These are phyloP conservation scores for Tribolium madens DNA, from an alignment of 1,140 invertebrate genomes.

Conservation along the genomic window DNA sequence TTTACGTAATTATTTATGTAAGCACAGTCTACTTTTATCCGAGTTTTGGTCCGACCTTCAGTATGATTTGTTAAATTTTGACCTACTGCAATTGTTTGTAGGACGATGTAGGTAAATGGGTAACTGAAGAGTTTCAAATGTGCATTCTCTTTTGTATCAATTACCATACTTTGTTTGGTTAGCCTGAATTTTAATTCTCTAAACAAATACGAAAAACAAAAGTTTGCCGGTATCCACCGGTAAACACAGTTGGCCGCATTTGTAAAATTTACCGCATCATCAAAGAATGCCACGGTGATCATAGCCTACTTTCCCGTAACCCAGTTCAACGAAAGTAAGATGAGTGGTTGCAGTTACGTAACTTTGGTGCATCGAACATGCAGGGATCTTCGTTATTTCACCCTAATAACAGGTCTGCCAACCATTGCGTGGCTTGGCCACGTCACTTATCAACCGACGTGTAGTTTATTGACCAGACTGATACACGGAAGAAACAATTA, in stretches of 20 bases:
- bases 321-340: constrained; percentile 29
- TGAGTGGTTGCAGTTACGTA: neutral
- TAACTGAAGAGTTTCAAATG: neutral
- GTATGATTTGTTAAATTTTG: neutral
- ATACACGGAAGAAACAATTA: constrained; percentile 16
- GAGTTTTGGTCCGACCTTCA: neutral
- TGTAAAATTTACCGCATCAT: constrained; percentile 24
- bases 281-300: constrained; percentile 19
- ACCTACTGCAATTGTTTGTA: neutral
- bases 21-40: neutral
- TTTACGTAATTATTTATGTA: neutral
- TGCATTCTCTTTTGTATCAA: constrained; percentile 26
- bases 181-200: constrained; percentile 13
- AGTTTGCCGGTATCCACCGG: no score
- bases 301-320: constrained; percentile 22
- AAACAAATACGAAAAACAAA: no score
- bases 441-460: neutral
- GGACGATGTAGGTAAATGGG: constrained; percentile 24
- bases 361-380: neutral
- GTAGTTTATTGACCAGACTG: constrained; percentile 32
- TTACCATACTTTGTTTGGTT: constrained; percentile 24
- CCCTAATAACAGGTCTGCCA: neutral
- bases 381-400: neutral
- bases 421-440: neutral
- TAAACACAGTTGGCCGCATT: neutral